Base-by-base conservation (phyloP, 2,888 invertebrate genomes). In the Eurytoma adleriae region DNA sequence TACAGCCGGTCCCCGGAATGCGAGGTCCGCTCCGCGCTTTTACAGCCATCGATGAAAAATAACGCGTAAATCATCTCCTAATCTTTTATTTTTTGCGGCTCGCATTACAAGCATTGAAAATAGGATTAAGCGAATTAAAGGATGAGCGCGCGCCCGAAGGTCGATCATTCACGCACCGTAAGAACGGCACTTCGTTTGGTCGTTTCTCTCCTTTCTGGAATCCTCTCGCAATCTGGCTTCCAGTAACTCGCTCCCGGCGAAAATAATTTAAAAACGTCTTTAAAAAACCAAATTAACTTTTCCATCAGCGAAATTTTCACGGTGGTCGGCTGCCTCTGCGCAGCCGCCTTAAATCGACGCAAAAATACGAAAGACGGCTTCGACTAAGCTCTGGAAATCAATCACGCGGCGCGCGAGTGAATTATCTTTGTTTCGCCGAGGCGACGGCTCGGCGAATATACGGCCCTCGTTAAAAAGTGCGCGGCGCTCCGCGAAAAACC, bases 381-480 rank as follows among this genome's bases (percentile, higher is more conserved):
- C 24, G 68, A 48, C 54, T n/a, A 57, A 69, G 24, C 54, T 14
- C 20, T 20, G 54, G 14, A 66, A 66, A 79, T 79, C 64, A 79
- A 79, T 74, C 69, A 78, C 4, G 16, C 59, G 40, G 3, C 64
- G 57, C 12, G 27, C 10, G 27, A 14, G 40, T 69, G 64, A 59
- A 70, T 79, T 79, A 66, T 75, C 79, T 70, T 73, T 74, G 73
- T 75, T 56, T 66, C 70, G 57, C 52, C n/a, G 59, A 57, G 50
- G 4, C 27, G 16, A 16, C 12, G 27, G 3, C 16, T 10, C 62
- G 71, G 68, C 67, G 76, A 68, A 80, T 80, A 76, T 77, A 72
- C 80, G 76, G 68, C 68, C 50, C 76, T 80, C 62, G 76, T 80
- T 80, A 72, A 80, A 76, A 72, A 27, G 40, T 7, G 40, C 18